A percentile compares a stretch with the other conserved stretches of the same genome.
These are phyloP conservation scores for Nothocercus nigrocapillus DNA, from an alignment of 2,113 vertebrate species.

Conservation along the genomic window DNA sequence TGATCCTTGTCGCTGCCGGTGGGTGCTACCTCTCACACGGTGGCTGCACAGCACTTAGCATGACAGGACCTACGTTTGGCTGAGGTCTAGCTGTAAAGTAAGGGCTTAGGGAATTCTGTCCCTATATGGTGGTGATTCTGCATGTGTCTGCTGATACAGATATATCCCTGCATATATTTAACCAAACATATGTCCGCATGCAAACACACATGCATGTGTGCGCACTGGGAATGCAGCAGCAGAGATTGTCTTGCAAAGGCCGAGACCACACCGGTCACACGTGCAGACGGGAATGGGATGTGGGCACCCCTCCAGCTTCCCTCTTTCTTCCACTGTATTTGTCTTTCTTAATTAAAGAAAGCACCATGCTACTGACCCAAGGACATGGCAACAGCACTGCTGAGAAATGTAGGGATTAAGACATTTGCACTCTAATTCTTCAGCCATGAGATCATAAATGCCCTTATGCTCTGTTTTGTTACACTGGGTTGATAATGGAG, in stretches of 20 bases:
- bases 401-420: constrained; percentile 49
- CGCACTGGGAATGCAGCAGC: not conserved
- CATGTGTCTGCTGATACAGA: not conserved
- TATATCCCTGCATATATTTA: not conserved
- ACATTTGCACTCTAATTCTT: constrained; percentile 15
- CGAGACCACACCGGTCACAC: not conserved
- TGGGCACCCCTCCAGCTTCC: not conserved
- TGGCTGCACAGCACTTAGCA: not conserved
- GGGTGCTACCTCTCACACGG: not conserved
- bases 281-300: not conserved
- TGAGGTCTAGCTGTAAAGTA: too few relatives aligned
- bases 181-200: not conserved
- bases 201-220: not conserved
- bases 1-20: too few relatives aligned
- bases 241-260: not conserved
- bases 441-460: constrained; percentile 63
- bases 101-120: not conserved
- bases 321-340: constrained; percentile 24
- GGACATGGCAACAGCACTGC: constrained; percentile 11
- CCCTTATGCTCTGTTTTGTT: constrained; percentile 37
- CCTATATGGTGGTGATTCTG: not conserved
- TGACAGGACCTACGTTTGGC: too few relatives aligned
- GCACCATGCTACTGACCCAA: constrained; percentile 38
- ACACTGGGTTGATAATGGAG: constrained; percentile 48
- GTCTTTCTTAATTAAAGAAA: constrained; percentile 52